These are phyloP conservation scores for Gymnobelideus leadbeateri DNA, from an alignment of 2,113 vertebrate species.

Conservation along the genomic window DNA sequence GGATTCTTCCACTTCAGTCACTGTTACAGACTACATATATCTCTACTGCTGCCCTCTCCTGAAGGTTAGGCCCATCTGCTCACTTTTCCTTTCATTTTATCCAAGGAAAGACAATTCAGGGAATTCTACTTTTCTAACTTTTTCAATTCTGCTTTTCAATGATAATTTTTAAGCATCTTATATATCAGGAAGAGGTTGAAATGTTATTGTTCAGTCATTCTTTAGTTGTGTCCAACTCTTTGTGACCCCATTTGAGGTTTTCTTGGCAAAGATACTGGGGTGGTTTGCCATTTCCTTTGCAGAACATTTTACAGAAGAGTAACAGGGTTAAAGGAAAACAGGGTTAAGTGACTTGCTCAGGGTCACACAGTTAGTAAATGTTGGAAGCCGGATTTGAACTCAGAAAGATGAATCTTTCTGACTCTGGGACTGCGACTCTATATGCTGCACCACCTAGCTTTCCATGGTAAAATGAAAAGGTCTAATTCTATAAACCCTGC, in stretches of 20 bases:
- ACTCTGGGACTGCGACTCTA: background rate
- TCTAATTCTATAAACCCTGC: background rate
- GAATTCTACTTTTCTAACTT: background rate
- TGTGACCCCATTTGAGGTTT: background rate
- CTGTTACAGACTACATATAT: background rate
- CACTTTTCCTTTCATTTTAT: background rate
- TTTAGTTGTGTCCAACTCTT: background rate
- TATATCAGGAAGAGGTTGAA: background rate
- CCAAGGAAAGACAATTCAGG: background rate
- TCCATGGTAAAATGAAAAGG: background rate
- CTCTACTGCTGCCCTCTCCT: background rate
- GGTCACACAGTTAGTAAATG: background rate
- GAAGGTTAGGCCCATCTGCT: background rate
- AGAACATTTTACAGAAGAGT: background rate
- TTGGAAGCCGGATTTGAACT: background rate
- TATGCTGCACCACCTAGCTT: background rate
- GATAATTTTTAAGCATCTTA: background rate
- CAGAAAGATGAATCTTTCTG: too few species aligned
- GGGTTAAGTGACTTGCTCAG: background rate
- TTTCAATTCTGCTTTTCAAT: background rate
- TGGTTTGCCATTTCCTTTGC: background rate
- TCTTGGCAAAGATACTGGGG: background rate
- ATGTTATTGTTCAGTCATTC: background rate
- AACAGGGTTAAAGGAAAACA: background rate
- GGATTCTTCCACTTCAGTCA: slow-evolving; percentile 38